Percentiles rank a stretch among this genome's conserved stretches.
phyloP scores from a whole-genome alignment of 30 jellyfish, hydroid and myxozoan genomes.

The Aurelia coerulea region DNA sequence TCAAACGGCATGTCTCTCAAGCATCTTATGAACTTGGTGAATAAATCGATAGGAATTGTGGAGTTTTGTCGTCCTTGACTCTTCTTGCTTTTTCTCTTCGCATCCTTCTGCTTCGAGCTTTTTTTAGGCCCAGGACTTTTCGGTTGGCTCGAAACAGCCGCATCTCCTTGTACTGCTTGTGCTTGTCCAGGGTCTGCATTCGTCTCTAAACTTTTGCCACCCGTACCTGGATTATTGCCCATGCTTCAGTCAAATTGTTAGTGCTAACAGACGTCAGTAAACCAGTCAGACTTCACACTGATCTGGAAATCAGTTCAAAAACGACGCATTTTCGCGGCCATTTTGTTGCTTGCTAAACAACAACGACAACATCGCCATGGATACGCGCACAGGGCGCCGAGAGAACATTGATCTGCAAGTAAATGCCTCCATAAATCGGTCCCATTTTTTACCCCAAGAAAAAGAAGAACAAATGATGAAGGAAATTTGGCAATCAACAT shows the following conservation, averaged over 20 bases:
- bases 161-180: too few species aligned
- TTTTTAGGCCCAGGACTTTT: background rate
- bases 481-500: too few species aligned
- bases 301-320: too few species aligned
- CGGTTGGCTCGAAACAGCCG: too few species aligned
- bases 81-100: too few species aligned
- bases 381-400: background rate
- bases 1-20: slow-evolving; percentile 60
- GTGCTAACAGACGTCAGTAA: too few species aligned
- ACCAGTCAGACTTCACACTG: too few species aligned
- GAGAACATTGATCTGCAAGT: background rate
- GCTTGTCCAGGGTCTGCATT: slow-evolving; percentile 2
- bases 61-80: background rate
- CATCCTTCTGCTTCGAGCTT: background rate
- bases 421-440: too few species aligned
- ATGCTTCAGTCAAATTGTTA: background rate
- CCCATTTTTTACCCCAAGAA: too few species aligned
- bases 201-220: background rate
- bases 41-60: slow-evolving; percentile 17
- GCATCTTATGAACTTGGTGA: slow-evolving; percentile 42
- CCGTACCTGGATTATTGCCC: slow-evolving; percentile 21
- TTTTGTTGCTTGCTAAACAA: background rate
- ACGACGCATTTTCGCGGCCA: too few species aligned
- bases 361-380: slow-evolving; percentile 39
- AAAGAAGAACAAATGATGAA: too few species aligned